Conservation (phyloP, 2,888 invertebrate species). For the Eristalis pertinax region DNA sequence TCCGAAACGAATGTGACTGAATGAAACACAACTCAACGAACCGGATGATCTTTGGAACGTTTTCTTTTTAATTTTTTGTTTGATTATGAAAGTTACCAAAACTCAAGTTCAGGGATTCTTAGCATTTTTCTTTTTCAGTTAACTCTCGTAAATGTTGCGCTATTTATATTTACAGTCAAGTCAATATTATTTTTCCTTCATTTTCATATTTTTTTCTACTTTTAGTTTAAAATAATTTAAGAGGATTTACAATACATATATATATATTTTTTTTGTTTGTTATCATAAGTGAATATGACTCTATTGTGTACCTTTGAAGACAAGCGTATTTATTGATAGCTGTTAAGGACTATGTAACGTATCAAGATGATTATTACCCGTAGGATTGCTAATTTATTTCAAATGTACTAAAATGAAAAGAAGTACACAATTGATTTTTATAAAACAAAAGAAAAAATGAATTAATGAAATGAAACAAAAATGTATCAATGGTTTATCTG, state of each 20-base stretch:
- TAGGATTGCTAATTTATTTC: slow-evolving; percentile 44
- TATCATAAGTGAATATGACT: slow-evolving; percentile 29
- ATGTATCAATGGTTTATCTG: neutral
- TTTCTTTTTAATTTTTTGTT: neutral
- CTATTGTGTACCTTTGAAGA: slow-evolving; percentile 58
- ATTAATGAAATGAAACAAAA: neutral
- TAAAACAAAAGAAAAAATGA: slow-evolving; percentile 5
- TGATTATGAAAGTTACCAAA: slow-evolving; percentile 57
- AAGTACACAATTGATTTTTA: slow-evolving; percentile 13
- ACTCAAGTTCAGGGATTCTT: slow-evolving; percentile 81
- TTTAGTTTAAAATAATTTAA: slow-evolving; percentile 4
- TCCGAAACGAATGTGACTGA: slow-evolving; percentile 70
- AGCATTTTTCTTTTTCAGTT: slow-evolving; percentile 78
- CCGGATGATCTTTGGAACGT: slow-evolving; percentile 4
- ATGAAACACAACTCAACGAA: slow-evolving; percentile 56
- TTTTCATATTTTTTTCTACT: neutral
- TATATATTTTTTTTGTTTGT: slow-evolving; percentile 19
- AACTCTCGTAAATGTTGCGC: slow-evolving; percentile 49
- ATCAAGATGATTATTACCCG: slow-evolving; percentile 25
- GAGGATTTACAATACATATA: slow-evolving; percentile 31
- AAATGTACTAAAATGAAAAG: neutral
- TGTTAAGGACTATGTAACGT: slow-evolving; percentile 32
- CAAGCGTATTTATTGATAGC: slow-evolving; percentile 43
- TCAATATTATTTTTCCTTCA: neutral
- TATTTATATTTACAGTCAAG: slow-evolving; percentile 30